Percentiles rank a stretch among this genome's conserved stretches.
Conservation (phyloP, 1,140 invertebrate genomes). For the Eriocheir sinensis region DNA sequence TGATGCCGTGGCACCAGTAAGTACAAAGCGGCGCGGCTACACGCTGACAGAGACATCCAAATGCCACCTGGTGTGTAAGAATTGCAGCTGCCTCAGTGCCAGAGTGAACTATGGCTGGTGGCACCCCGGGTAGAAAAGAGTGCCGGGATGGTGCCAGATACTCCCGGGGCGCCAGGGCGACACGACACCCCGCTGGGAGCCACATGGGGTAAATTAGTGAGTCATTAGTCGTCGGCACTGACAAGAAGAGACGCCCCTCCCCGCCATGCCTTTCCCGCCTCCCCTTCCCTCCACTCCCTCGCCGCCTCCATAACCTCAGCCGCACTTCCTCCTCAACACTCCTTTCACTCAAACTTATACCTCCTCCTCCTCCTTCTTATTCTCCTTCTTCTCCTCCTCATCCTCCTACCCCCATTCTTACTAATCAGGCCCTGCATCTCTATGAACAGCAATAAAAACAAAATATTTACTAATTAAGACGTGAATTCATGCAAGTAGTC, state of each 20-base stretch:
- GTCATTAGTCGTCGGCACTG: constrained; percentile 75
- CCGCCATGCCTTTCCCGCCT: not conserved
- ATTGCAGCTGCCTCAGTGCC: not conserved
- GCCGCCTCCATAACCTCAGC: not conserved
- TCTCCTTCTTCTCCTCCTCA: not conserved
- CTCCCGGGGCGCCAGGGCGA: constrained; percentile 68
- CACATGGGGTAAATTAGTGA: constrained; percentile 76
- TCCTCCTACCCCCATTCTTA: not conserved
- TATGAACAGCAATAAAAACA: too few relatives aligned
- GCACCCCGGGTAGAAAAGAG: constrained; percentile 58
- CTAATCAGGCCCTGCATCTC: not conserved
- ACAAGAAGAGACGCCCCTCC: constrained; percentile 59
- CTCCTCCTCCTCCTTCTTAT: not conserved
- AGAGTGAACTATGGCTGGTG: constrained; percentile 30
- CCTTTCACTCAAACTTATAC: not conserved
- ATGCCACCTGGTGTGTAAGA: not conserved
- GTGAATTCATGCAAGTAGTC: not conserved
- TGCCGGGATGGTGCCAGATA: constrained; percentile 63
- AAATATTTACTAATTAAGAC: not conserved
- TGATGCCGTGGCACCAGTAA: too few relatives aligned
- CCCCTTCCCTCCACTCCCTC: not conserved
- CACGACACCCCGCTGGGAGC: constrained; percentile 72
- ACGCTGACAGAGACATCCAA: not conserved
- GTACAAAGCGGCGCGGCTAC: not conserved
- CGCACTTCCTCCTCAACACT: constrained; percentile 29